Percentiles rank a stretch among this genome's conserved stretches.
phyloP scores from a whole-genome alignment of 2,888 invertebrate genomes.

The Volucella inflata region DNA sequence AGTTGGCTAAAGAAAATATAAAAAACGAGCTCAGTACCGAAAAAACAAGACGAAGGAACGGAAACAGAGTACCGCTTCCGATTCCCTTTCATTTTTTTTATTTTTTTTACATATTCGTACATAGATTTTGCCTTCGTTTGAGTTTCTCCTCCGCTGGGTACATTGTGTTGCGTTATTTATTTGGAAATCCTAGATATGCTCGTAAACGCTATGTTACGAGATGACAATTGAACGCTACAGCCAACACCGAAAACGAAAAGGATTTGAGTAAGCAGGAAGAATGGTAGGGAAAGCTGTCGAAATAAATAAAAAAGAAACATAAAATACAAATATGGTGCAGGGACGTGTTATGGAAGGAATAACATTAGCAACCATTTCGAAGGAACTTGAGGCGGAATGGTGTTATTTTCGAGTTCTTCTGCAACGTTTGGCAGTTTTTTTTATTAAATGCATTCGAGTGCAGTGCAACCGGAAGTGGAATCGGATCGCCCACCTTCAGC shows the following conservation, averaged over 20 bases:
- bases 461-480: neutral
- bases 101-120: conserved; percentile 1
- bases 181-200: conserved; percentile 62
- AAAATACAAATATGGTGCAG: conserved; percentile 38
- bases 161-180: conserved; percentile 64
- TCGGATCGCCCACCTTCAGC: neutral
- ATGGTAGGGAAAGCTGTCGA: neutral
- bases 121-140: conserved; percentile 18
- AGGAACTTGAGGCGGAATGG: conserved; percentile 34
- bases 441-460: conserved; percentile 40
- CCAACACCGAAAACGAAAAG: neutral
- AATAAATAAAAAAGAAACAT: neutral
- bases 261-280: conserved; percentile 23
- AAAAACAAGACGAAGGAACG: conserved; percentile 8
- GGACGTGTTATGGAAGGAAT: conserved; percentile 59
- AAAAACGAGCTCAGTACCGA: neutral
- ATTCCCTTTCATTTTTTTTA: conserved; percentile 15
- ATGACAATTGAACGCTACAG: conserved; percentile 61
- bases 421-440: neutral
- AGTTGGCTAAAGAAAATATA: conserved; percentile 10
- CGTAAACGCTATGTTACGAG: conserved; percentile 48
- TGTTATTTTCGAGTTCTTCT: conserved; percentile 28
- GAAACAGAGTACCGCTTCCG: conserved; percentile 37
- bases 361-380: conserved; percentile 49
- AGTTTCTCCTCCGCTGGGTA: conserved; percentile 53